Conservation (phyloP, 2,113 vertebrate species). For the Irena cyanogastra region DNA sequence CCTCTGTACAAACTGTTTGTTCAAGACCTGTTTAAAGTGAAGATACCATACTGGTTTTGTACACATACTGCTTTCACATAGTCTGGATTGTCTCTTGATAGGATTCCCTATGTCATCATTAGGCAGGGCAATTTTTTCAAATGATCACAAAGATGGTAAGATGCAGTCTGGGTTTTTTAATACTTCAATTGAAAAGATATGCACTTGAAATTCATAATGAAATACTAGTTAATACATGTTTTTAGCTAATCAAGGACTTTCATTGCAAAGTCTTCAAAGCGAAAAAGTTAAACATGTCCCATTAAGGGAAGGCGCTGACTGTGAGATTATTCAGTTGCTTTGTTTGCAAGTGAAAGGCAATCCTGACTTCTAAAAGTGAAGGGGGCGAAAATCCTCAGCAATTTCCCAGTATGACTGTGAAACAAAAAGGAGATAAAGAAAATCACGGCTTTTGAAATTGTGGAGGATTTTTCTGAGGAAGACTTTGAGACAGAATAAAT, state of each 20-base stretch:
- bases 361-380: not conserved
- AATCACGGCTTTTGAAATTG: not conserved
- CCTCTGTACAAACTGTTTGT: not conserved
- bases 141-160: not conserved
- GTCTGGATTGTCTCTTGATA: not conserved
- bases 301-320: not conserved
- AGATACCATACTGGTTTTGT: not conserved
- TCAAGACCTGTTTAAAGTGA: not conserved
- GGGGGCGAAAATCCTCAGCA: not conserved
- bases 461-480: not conserved
- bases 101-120: not conserved
- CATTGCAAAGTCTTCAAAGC: not conserved
- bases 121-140: not conserved
- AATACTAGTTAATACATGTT: not conserved
- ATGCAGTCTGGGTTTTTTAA: not conserved
- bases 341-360: not conserved
- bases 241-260: not conserved
- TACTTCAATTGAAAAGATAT: not conserved
- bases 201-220: not conserved
- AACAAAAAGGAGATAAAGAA: not conserved
- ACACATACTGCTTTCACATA: not conserved
- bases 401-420: not conserved
- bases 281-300: not conserved
- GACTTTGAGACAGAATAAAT: not conserved
- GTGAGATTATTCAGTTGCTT: not conserved